These are phyloP conservation scores for Caenorhabditis sulstoni DNA, from an alignment of 2,888 invertebrate species.

Conservation along the genomic window DNA sequence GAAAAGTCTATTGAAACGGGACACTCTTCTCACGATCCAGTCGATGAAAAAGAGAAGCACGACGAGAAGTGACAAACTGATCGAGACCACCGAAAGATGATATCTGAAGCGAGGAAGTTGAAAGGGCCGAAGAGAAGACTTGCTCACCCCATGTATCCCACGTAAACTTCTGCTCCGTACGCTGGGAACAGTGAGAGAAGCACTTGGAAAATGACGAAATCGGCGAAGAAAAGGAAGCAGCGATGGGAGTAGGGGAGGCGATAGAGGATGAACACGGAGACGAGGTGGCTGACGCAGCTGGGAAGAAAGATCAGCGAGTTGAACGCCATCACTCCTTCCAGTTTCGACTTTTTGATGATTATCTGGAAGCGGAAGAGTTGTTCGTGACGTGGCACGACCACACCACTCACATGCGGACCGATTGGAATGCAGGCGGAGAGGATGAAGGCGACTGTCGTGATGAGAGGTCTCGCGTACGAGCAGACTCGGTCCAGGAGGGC, in stretches of 20 bases:
- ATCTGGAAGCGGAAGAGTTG: constrained; percentile 54
- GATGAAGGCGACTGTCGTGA: constrained; percentile 87
- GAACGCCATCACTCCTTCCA: constrained; percentile 64
- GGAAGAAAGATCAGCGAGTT: constrained; percentile 79
- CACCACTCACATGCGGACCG: constrained; percentile 77
- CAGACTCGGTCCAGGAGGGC: constrained; percentile 70
- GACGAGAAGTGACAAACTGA: constrained; percentile 75
- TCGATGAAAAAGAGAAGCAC: constrained; percentile 78
- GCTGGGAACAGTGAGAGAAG: constrained; percentile 76
- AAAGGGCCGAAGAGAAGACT: background rate
- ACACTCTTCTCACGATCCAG: constrained; percentile 74
- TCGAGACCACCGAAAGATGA: constrained; percentile 77
- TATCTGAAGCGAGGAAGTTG: constrained; percentile 65
- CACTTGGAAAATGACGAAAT: constrained; percentile 76
- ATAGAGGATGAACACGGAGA: constrained; percentile 76
- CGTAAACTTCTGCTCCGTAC: constrained; percentile 62
- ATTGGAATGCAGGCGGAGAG: constrained; percentile 84
- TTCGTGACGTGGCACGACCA: background rate
- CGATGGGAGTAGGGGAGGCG: constrained; percentile 79
- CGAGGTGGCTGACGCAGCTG: constrained; percentile 77
- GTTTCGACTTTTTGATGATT: constrained; percentile 63
- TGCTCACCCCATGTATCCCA: constrained; percentile 61
- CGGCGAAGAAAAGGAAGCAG: constrained; percentile 70
- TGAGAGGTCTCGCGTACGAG: constrained; percentile 84
- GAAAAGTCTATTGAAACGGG: background rate